Evolutionary conservation across 2,888 invertebrate genomes (phyloP), one percentile per base, ranked within the genome.

Genomic region (Lumbricus terrestris): DNA sequence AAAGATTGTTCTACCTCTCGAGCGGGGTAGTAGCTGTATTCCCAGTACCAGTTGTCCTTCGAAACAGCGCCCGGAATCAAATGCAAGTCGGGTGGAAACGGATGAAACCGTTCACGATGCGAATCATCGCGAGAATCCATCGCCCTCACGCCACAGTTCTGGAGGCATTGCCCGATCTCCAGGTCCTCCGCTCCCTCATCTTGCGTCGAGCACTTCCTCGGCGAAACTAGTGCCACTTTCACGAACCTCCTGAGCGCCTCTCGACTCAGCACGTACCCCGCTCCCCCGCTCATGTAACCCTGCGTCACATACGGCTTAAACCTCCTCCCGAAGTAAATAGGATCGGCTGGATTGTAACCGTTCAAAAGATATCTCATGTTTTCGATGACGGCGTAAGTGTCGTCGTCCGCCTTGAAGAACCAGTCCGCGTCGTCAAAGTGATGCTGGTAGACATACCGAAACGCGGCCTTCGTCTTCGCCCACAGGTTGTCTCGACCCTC

Each of bases 371-470:
- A 97, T n/a, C 99, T 96, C 83, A 99, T 96, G 95, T 99, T 99
- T 95, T 99, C 99, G 82, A 99, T 96, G 83, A 99, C 96, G 38
- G 98, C 97, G 95, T 98, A 99, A 96, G 99, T 99, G 94, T 99
- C 99, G 95, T 99, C 99, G 94, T 99, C 99, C n/a, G 99, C 99
- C 95, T 99, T 99, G 93, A 99, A 96, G 95, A 99, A 99, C 98
- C 98, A 99, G 95, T 99, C 99, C 1, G 97, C 97, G 90, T 98
- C 96, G 92, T 98, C 96, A 89, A 97, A 95, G 94, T 98, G 94
- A 90, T 98, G 96, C 92, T 97, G 96, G 94, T 98, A 97, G 35
- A 98, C 96, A 94, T 98, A 98, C 93, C 97, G 96, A 94, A 98
- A 98, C 0, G 98, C 98, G 93, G 97, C 97, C 95, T 98, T 98